Conservation (phyloP, 2,113 vertebrate species). For the Mandrillus leucophaeus region DNA sequence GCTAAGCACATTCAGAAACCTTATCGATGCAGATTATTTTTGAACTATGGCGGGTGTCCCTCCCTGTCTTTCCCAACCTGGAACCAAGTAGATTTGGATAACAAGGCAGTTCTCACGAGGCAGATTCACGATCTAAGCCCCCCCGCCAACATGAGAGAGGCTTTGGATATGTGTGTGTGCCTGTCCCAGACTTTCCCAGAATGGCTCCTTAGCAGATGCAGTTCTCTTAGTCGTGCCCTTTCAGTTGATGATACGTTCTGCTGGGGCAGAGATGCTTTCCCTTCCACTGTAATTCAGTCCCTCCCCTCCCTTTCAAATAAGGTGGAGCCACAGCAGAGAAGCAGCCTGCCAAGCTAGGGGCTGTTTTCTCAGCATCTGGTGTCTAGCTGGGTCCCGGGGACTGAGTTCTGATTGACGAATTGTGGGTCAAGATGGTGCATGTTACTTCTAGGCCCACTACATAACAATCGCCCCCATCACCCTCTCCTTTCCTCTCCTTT, state of each 20-base stretch:
- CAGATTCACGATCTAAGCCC: neutral
- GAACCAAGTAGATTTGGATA: neutral
- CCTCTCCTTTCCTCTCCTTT: neutral
- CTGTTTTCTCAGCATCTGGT: neutral
- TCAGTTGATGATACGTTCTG: neutral
- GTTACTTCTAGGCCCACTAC: neutral
- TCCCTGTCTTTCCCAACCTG: neutral
- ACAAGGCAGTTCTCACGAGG: neutral
- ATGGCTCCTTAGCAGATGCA: neutral
- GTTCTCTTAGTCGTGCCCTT: neutral
- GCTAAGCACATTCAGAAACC: neutral
- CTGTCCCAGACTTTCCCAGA: neutral
- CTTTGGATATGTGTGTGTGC: neutral
- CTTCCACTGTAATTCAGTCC: neutral
- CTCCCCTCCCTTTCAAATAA: neutral
- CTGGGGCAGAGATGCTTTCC: neutral
- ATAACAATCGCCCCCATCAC: accelerated
- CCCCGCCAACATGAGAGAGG: too few relatives aligned
- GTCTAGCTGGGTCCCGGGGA: neutral
- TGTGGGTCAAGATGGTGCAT: neutral
- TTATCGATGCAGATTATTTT: neutral
- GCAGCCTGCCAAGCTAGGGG: too few relatives aligned
- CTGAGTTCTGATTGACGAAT: neutral
- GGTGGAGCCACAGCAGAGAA: neutral
- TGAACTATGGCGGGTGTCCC: neutral